Conservation (phyloP, 2,113 vertebrate species). For the Daubentonia madagascariensis region DNA sequence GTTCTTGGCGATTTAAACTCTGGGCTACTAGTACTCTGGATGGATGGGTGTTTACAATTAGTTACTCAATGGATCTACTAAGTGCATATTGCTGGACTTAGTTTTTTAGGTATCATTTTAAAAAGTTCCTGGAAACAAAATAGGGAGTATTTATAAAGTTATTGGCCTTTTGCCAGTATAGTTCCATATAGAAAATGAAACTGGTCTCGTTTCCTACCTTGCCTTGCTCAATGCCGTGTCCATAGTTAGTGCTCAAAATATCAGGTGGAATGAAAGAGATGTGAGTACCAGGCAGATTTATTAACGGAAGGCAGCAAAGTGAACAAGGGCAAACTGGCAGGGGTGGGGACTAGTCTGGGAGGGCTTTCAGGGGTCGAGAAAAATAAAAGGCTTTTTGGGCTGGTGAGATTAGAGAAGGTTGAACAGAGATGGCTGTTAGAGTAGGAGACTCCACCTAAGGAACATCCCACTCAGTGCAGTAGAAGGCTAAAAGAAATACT, state of each 20-base stretch:
- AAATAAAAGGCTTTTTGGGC: background rate
- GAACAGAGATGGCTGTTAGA: background rate
- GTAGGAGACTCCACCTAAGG: background rate
- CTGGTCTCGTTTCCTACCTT: background rate
- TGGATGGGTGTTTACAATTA: background rate
- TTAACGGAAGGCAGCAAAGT: background rate
- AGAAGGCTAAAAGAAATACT: background rate
- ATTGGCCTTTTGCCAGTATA: background rate
- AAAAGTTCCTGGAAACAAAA: background rate
- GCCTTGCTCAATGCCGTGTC: background rate
- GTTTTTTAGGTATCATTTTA: background rate
- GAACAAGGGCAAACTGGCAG: background rate
- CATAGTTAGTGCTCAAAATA: background rate
- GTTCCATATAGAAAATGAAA: background rate
- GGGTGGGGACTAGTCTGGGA: background rate
- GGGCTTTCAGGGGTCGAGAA: background rate
- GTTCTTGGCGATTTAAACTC: background rate
- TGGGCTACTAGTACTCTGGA: background rate
- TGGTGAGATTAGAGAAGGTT: background rate
- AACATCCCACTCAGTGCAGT: background rate
- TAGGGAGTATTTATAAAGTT: background rate
- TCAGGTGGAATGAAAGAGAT: background rate
- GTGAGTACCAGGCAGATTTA: background rate
- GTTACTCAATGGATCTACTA: background rate
- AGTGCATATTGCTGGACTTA: background rate